A percentile compares a stretch with the other conserved stretches of the same genome.
These are phyloP conservation scores for Trissolcus basalis DNA, from an alignment of 1,140 invertebrate genomes.

Conservation along the genomic window DNA sequence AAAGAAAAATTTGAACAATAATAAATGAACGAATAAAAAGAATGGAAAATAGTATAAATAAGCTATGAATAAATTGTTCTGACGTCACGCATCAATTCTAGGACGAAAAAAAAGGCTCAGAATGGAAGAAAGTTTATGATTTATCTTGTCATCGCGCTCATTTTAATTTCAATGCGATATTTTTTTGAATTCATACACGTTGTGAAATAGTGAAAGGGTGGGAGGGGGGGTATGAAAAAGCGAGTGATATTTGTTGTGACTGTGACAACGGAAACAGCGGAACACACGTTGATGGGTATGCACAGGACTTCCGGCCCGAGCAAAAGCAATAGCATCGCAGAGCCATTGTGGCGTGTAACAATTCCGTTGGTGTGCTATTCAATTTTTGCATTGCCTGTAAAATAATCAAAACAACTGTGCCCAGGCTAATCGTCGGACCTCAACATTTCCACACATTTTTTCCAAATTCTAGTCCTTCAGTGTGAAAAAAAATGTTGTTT, in stretches of 20 bases:
- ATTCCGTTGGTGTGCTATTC: slow-evolving; percentile 43
- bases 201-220: not conserved
- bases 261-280: slow-evolving; percentile 63
- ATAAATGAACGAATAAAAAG: too few species aligned
- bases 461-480: too few species aligned
- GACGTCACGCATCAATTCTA: too few species aligned
- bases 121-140: not conserved
- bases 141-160: slow-evolving; percentile 1
- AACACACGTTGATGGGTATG: slow-evolving; percentile 62
- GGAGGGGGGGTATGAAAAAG: slow-evolving; percentile 23
- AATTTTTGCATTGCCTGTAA: slow-evolving; percentile 38
- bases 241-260: slow-evolving; percentile 45
- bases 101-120: too few species aligned
- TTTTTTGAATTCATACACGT: slow-evolving; percentile 8
- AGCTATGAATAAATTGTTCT: too few species aligned
- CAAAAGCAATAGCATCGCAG: slow-evolving; percentile 63
- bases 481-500: too few species aligned
- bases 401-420: slow-evolving; percentile 25
- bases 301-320: slow-evolving; percentile 65
- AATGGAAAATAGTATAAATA: too few species aligned
- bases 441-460: too few species aligned
- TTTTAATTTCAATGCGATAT: slow-evolving; percentile 9
- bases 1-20: too few species aligned
- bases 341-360: slow-evolving; percentile 51
- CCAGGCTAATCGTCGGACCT: too few species aligned